Evolutionary conservation across 2,113 vertebrate genomes (phyloP), one percentile per base, ranked within the genome.

Genomic region (Halcyon senegalensis): DNA sequence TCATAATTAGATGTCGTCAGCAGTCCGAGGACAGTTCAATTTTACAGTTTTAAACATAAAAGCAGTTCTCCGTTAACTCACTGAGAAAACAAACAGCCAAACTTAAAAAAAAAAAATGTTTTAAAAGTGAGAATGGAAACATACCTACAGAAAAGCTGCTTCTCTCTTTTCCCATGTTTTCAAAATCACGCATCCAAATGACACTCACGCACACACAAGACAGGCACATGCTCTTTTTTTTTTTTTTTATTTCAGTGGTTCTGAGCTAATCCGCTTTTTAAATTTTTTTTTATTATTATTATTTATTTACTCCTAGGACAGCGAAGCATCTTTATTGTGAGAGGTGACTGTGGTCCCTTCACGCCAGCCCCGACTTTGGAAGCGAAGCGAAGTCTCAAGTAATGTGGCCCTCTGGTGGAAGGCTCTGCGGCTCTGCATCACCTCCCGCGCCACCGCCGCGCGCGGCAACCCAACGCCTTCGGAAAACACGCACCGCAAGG

Each of bases 401-500:
- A 98, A 99, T 98, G 98, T 98, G 98, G 99, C 99, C 99, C 99
- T 99, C 99, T 99, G 98, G 99, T 99, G 99, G 99, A 98, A 98
- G 98, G 94, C 96, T 83, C 96, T 30, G 98, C 94, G 98, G 94
- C 96, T 83, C 96, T 30, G 98, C 94, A 98, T 90, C 97, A 96
- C 50, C 82, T 97, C 97, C 95, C 84, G 90, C 67, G 89, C 93
- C 76, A 94, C 98, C 51, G 28, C 56, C 91, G 20, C 39, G 90
- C 89, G 73, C 91, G 78, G 96, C 93, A 97, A 98, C 96, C 97
- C 92, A 93, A 88, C 82, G 93, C 96, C 76, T 96, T 91, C 90
- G 60, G 72, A 92, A 97, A 97, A 97, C 93, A 96, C 88, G 95
- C 96, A 92, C 95, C 84, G 91, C 90, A 80, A 97, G 94, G 94